These are phyloP conservation scores for Arion vulgaris DNA, from an alignment of 1,140 invertebrate genomes.

Conservation along the genomic window DNA sequence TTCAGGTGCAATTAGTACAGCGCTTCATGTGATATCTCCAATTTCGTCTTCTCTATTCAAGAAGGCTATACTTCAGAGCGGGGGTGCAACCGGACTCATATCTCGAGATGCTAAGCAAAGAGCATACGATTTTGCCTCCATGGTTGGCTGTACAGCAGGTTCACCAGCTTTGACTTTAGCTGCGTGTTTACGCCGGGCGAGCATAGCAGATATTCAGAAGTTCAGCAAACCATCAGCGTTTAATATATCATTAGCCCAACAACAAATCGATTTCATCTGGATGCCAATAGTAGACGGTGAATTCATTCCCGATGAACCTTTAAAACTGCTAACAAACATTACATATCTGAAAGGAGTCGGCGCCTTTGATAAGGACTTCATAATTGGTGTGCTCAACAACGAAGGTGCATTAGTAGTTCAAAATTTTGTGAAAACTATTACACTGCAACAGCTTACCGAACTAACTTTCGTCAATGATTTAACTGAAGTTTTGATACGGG, in stretches of 20 bases:
- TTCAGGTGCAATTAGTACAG: slow-evolving; percentile 81
- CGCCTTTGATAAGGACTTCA: slow-evolving; percentile 23
- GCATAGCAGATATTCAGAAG: not conserved
- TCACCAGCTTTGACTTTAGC: not conserved
- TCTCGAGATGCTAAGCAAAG: slow-evolving; percentile 9
- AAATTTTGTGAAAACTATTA: slow-evolving; percentile 10
- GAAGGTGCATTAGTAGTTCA: slow-evolving; percentile 5
- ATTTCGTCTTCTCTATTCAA: slow-evolving; percentile 62
- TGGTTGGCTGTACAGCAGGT: not conserved
- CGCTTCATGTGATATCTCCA: slow-evolving; percentile 57
- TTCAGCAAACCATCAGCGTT: not conserved
- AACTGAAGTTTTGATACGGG: not conserved
- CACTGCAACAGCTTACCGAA: not conserved
- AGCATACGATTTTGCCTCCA: not conserved
- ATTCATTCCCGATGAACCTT: slow-evolving; percentile 28
- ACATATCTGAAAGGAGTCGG: slow-evolving; percentile 1
- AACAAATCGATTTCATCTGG: slow-evolving; percentile 34
- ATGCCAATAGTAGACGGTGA: slow-evolving; percentile 14
- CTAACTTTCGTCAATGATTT: slow-evolving; percentile 8
- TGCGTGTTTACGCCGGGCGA: not conserved
- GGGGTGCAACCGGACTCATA: slow-evolving; percentile 12
- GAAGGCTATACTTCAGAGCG: slow-evolving; percentile 55
- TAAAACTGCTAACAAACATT: slow-evolving; percentile 7
- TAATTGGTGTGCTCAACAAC: slow-evolving; percentile 25
- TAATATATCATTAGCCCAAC: not conserved